phyloP scores from a whole-genome alignment of 2,113 vertebrate species.

The Orcinus orca region DNA sequence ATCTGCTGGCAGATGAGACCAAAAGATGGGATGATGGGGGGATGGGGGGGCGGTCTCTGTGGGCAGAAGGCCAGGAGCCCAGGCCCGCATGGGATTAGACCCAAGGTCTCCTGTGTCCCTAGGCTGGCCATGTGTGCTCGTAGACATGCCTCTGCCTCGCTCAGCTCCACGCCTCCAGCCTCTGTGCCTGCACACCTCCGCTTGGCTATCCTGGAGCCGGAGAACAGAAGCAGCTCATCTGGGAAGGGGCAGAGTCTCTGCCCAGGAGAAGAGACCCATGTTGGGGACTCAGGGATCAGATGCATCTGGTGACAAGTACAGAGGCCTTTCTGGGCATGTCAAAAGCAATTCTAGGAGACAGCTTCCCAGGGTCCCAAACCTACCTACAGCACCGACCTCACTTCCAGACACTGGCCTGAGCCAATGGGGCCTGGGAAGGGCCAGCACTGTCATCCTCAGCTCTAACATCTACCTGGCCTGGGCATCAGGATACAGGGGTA shows the following conservation, averaged over 20 bases:
- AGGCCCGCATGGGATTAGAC: not conserved
- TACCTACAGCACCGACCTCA: not conserved
- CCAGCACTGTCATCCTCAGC: not conserved
- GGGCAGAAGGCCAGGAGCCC: not conserved
- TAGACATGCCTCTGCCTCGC: not conserved
- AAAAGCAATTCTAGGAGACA: not conserved
- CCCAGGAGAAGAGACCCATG: not conserved
- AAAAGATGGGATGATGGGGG: not conserved
- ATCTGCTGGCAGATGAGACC: not conserved
- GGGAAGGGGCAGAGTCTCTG: not conserved
- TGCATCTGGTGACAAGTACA: not conserved
- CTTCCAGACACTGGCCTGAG: not conserved
- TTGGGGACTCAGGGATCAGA: not conserved
- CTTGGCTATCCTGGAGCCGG: not conserved
- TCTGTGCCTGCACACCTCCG: not conserved
- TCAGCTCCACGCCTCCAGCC: no score
- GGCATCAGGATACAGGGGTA: not conserved
- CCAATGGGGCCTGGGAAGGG: not conserved
- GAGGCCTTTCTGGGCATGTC: not conserved
- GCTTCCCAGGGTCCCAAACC: not conserved
- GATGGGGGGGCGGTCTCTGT: accelerated
- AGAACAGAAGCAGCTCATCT: not conserved
- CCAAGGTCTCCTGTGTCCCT: not conserved
- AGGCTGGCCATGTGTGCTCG: not conserved
- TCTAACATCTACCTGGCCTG: not conserved